Conservation (phyloP, 2,888 invertebrate genomes). For the Caradrina kadenii region DNA sequence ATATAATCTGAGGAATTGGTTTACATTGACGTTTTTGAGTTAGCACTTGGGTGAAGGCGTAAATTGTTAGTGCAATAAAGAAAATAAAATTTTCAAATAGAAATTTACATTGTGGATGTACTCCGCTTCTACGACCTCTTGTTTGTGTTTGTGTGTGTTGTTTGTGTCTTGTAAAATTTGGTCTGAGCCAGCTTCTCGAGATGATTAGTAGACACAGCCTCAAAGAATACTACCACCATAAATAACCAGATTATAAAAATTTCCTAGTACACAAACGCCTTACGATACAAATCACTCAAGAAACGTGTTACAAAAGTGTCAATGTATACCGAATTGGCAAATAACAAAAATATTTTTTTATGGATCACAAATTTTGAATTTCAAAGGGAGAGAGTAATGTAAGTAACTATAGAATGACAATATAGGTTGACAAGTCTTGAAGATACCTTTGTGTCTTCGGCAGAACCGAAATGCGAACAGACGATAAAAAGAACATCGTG, state of each 20-base stretch:
- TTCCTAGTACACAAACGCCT: neutral
- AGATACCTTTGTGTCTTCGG: neutral
- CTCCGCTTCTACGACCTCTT: neutral
- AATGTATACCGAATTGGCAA: conserved; percentile 4
- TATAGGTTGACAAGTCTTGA: neutral
- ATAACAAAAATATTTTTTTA: conserved; percentile 1
- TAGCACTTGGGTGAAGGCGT: neutral
- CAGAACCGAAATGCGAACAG: neutral
- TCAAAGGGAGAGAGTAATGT: neutral
- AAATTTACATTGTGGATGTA: conserved; percentile 8
- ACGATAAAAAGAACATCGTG: too few species aligned
- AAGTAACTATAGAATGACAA: neutral
- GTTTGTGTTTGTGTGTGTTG: too few species aligned
- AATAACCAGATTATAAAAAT: neutral
- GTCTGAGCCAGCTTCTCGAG: neutral
- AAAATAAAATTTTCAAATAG: neutral
- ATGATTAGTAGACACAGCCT: neutral
- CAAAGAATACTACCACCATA: neutral
- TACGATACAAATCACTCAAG: neutral
- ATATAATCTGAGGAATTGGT: neutral
- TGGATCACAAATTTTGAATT: conserved; percentile 19
- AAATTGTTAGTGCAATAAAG: neutral
- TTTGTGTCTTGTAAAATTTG: too few species aligned
- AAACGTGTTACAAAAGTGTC: neutral
- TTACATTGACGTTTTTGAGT: conserved; percentile 13